Conservation (phyloP, 2,888 invertebrate genomes). For the Hirtodrosophila duncani region DNA sequence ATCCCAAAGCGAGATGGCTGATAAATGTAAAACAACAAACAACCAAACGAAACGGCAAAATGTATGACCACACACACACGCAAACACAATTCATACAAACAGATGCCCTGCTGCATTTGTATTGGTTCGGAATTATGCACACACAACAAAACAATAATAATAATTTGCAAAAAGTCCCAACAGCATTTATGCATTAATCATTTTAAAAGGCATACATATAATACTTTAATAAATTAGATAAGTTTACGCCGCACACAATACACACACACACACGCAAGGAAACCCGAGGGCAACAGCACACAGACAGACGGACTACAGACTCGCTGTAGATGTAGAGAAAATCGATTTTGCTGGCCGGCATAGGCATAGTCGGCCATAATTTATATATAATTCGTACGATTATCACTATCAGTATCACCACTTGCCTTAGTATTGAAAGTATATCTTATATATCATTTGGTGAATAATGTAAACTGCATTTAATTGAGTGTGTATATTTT, state of each 20-base stretch:
- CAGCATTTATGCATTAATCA: slow-evolving; percentile 30
- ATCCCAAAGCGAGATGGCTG: slow-evolving; percentile 18
- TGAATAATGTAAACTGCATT: slow-evolving; percentile 28
- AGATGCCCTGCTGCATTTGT: slow-evolving; percentile 18
- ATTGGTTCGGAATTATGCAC: slow-evolving; percentile 40
- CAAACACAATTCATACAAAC: slow-evolving; percentile 17
- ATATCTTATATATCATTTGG: background rate
- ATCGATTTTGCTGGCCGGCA: slow-evolving; percentile 60
- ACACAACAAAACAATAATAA: slow-evolving; percentile 53
- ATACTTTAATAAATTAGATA: too few relatives aligned
- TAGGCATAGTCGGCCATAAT: slow-evolving; percentile 4
- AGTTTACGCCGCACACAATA: slow-evolving; percentile 5
- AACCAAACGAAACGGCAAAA: slow-evolving; percentile 32
- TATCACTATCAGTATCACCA: background rate
- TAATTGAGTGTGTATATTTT: slow-evolving; percentile 66
- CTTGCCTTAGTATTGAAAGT: background rate
- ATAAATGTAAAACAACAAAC: slow-evolving; percentile 36
- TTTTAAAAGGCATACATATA: slow-evolving; percentile 10
- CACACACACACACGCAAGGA: slow-evolving; percentile 19
- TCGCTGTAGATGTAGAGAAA: slow-evolving; percentile 31
- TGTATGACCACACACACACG: slow-evolving; percentile 23
- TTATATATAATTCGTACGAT: background rate
- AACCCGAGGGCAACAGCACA: too few relatives aligned
- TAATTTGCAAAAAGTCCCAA: slow-evolving; percentile 19
- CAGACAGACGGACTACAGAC: slow-evolving; percentile 12